A percentile compares a stretch with the other conserved stretches of the same genome.
Conservation (phyloP, 2,113 vertebrate genomes). For the Malurus melanocephalus region DNA sequence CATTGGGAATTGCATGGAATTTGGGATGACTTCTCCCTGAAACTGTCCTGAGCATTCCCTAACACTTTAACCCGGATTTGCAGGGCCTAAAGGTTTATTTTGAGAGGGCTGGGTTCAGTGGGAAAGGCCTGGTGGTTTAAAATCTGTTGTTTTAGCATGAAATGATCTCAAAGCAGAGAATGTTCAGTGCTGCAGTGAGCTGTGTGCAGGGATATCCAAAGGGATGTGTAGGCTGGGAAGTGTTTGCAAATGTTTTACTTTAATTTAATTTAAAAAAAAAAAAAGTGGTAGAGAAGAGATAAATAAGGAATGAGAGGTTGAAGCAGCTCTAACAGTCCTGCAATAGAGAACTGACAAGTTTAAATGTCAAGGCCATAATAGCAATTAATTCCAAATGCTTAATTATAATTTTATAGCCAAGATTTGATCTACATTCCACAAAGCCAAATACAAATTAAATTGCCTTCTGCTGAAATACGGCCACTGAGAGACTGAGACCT, state of each 20-base stretch:
- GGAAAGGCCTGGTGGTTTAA: not conserved
- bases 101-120: not conserved
- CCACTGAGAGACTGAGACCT: not conserved
- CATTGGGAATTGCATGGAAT: not conserved
- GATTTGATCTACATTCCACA: not conserved
- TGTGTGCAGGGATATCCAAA: accelerated
- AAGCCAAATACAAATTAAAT: conserved; percentile 5
- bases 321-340: not conserved
- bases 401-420: not conserved
- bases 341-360: not conserved
- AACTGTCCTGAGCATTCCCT: not conserved
- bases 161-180: not conserved
- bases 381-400: conserved; percentile 30
- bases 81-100: not conserved
- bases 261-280: not conserved
- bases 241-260: conserved; percentile 18
- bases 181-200: not conserved
- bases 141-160: not conserved
- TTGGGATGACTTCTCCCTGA: not conserved
- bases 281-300: not conserved
- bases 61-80: not conserved
- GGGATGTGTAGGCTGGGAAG: not conserved
- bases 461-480: not conserved
- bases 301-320: not conserved
- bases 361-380: conserved; percentile 19